phyloP scores from a whole-genome alignment of 2,888 invertebrate species.

The Macrophya annulata region DNA sequence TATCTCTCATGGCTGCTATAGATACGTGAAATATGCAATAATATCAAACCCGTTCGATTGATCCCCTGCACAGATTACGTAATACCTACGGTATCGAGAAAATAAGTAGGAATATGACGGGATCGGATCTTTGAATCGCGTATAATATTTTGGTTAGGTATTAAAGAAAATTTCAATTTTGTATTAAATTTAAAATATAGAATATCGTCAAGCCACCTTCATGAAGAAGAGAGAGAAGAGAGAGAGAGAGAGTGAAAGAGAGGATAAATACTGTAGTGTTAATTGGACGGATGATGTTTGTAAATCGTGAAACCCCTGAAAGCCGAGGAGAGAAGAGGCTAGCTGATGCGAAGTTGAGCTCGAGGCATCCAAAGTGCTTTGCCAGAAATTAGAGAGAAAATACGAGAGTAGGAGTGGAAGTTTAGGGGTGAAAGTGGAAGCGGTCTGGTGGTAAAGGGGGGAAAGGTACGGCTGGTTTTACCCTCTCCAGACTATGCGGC shows the following conservation, averaged over 20 bases:
- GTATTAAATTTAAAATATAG: too few species aligned
- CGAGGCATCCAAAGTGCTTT: slow-evolving; percentile 60
- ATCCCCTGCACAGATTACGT: background rate
- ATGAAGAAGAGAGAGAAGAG: slow-evolving; percentile 57
- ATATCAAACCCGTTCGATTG: background rate
- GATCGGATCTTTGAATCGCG: too few species aligned
- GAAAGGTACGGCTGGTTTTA: background rate
- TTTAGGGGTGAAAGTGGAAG: background rate
- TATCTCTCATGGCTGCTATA: background rate
- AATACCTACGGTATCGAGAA: background rate
- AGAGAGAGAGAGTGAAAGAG: slow-evolving; percentile 53
- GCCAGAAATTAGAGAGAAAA: slow-evolving; percentile 70
- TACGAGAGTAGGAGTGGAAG: slow-evolving; percentile 43
- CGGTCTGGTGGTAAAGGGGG: background rate
- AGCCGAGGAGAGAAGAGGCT: slow-evolving; percentile 57
- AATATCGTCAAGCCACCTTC: background rate
- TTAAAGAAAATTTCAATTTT: too few species aligned
- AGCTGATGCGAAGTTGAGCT: background rate
- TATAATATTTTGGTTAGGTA: too few species aligned
- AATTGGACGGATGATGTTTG: slow-evolving; percentile 73
- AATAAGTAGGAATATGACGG: background rate
- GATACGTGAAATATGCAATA: background rate
- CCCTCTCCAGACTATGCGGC: background rate
- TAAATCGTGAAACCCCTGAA: slow-evolving; percentile 69
- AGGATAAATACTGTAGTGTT: slow-evolving; percentile 62